A percentile compares a stretch with the other conserved stretches of the same genome.
These are phyloP conservation scores for Turnix velox DNA, from an alignment of 2,113 vertebrate species.

Conservation along the genomic window DNA sequence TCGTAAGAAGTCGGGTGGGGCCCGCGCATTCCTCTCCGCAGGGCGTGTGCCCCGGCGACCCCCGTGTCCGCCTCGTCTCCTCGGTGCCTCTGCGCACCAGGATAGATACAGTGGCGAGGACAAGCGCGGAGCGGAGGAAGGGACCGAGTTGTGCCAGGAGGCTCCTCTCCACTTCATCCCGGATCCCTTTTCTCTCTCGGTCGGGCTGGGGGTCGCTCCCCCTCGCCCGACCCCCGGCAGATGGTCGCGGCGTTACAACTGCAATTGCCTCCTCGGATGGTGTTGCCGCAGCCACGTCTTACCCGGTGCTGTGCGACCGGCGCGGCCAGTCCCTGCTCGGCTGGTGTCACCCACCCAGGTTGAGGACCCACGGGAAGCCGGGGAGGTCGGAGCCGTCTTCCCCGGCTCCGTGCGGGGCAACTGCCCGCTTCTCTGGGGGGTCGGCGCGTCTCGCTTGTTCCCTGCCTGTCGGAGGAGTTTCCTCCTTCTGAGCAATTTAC, in stretches of 20 bases:
- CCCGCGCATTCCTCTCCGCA: not conserved
- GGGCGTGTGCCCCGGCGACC: not conserved
- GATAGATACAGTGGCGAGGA: not conserved
- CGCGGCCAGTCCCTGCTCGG: not conserved
- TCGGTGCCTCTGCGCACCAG: not conserved
- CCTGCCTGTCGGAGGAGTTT: not conserved
- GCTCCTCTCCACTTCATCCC: not conserved
- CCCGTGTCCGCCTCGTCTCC: not conserved
- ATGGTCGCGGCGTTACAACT: constrained; percentile 17
- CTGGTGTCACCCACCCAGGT: not conserved
- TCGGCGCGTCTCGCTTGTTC: not conserved
- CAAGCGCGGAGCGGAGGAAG: not conserved
- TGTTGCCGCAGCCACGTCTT: constrained; percentile 36
- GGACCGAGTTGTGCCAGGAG: not conserved
- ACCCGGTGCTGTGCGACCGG: constrained; percentile 29
- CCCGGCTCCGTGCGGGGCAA: not conserved
- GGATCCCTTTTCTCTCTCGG: not conserved
- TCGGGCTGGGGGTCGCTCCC: not conserved
- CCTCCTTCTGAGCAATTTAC: constrained; percentile 48
- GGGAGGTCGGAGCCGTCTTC: no score
- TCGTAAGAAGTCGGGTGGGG: not conserved
- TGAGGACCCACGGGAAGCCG: no score
- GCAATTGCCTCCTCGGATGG: constrained; percentile 42
- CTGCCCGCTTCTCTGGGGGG: not conserved
- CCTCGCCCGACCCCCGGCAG: constrained; percentile 24